phyloP scores from a whole-genome alignment of 2,797 vertebrate genomes.

The Hoplostethus atlanticus region DNA sequence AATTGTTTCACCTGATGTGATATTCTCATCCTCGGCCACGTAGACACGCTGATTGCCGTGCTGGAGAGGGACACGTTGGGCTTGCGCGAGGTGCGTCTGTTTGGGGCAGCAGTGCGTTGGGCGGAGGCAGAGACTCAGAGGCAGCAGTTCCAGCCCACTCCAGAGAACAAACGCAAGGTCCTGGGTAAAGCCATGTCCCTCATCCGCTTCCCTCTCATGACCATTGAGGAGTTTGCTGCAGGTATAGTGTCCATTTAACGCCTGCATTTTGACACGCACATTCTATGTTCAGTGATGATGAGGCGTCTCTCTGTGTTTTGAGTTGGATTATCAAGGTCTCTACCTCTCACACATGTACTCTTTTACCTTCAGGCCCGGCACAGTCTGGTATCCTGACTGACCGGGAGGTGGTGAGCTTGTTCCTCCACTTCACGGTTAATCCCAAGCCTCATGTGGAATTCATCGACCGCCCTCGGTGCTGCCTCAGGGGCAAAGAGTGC shows the following conservation, averaged over 20 bases:
- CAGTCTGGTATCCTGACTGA: conserved; percentile 87
- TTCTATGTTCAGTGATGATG: too few species aligned
- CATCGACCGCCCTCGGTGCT: conserved; percentile 90
- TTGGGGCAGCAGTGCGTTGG: conserved; percentile 90
- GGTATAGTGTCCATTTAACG: conserved; percentile 70
- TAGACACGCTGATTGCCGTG: conserved; percentile 84
- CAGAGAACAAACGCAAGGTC: conserved; percentile 87
- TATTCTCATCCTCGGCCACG: neutral
- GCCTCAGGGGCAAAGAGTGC: conserved; percentile 90
- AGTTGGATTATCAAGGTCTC: neutral
- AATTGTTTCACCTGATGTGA: conserved; percentile 15
- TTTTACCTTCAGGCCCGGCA: conserved; percentile 58
- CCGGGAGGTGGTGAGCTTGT: conserved; percentile 90
- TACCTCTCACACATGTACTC: neutral
- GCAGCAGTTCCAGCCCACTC: conserved; percentile 87
- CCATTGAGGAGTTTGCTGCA: conserved; percentile 93
- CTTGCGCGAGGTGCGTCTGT: conserved; percentile 88
- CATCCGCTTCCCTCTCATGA: conserved; percentile 93
- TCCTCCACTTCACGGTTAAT: conserved; percentile 93
- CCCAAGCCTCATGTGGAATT: conserved; percentile 92
- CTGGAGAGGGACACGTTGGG: conserved; percentile 91
- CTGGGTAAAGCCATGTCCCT: conserved; percentile 89
- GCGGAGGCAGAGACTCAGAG: conserved; percentile 89
- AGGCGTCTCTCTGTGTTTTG: neutral
- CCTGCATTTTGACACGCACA: neutral